Percentiles rank a stretch among this genome's conserved stretches.
Evolutionary conservation across 1,140 invertebrate species (phyloP).

Genomic region (Eupristina koningsbergeri): DNA sequence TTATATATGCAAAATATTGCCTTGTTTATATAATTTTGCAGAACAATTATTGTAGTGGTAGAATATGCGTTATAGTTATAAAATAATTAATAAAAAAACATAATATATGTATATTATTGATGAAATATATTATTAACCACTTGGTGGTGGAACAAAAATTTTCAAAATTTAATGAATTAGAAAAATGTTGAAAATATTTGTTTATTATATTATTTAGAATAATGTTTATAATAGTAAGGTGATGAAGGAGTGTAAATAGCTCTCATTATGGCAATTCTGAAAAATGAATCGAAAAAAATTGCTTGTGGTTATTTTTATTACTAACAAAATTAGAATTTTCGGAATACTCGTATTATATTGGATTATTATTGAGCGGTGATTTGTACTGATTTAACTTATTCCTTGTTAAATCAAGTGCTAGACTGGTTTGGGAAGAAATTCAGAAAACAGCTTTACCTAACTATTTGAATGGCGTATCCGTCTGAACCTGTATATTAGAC

Average conservation of each 20-base stretch:
- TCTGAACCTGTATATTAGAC: slow-evolving; percentile 52
- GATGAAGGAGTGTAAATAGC: not conserved
- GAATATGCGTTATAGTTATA: slow-evolving; percentile 1
- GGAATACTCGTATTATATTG: not conserved
- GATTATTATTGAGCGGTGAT: not conserved
- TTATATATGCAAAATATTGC: not conserved
- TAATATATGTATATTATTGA: not conserved
- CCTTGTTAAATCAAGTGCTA: slow-evolving; percentile 16
- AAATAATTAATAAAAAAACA: not conserved
- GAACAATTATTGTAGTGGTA: not conserved
- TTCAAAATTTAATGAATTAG: not conserved
- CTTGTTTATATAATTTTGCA: not conserved
- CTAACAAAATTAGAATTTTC: slow-evolving; percentile 40
- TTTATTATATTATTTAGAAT: not conserved
- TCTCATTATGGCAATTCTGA: not conserved
- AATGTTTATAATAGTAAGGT: not conserved
- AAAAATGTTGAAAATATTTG: not conserved
- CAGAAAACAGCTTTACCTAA: slow-evolving; percentile 55
- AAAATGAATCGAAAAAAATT: not conserved
- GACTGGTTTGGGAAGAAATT: slow-evolving; percentile 56
- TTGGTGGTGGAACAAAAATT: slow-evolving; percentile 33
- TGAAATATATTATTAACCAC: slow-evolving; percentile 20
- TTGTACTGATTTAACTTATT: not conserved
- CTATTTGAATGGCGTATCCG: slow-evolving; percentile 59
- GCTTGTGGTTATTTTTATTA: slow-evolving; percentile 28